A percentile compares a stretch with the other conserved stretches of the same genome.
Evolutionary conservation across 2,888 invertebrate species (phyloP).

Genomic region (Horisme vitalbata): DNA sequence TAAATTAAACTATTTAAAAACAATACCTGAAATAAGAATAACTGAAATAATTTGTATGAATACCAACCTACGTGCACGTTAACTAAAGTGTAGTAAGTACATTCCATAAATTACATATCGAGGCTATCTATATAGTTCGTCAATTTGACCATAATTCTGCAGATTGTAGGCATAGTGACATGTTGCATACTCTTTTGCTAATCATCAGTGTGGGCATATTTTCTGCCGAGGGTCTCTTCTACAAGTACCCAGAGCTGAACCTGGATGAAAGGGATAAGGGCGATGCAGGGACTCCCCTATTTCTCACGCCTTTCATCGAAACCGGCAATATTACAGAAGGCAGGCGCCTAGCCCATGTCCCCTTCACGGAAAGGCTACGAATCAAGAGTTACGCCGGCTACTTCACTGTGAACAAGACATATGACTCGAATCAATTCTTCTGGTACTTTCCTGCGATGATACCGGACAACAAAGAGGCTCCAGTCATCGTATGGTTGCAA

Average conservation of each 20-base stretch:
- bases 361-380: slow-evolving; percentile 80
- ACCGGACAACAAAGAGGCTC: slow-evolving; percentile 75
- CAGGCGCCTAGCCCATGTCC: slow-evolving; percentile 76
- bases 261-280: background rate
- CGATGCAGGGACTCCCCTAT: slow-evolving; percentile 69
- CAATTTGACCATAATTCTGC: too few relatives aligned
- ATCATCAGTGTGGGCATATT: too few relatives aligned
- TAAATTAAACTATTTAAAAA: too few relatives aligned
- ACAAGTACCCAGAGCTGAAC: background rate
- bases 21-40: too few relatives aligned
- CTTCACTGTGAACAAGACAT: slow-evolving; percentile 90
- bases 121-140: too few relatives aligned
- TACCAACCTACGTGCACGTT: too few relatives aligned
- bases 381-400: slow-evolving; percentile 89
- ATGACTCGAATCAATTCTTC: slow-evolving; percentile 93
- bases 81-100: too few relatives aligned
- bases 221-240: background rate
- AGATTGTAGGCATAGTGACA: too few relatives aligned
- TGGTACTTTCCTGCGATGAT: slow-evolving; percentile 93
- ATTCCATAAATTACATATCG: too few relatives aligned
- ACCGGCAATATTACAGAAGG: slow-evolving; percentile 87
- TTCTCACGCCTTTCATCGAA: slow-evolving; percentile 89
- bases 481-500: slow-evolving; percentile 91
- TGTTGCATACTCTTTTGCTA: too few relatives aligned
- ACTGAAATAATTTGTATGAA: too few relatives aligned